phyloP scores from a whole-genome alignment of 1,140 invertebrate genomes.

The Tetragnatha versicolor region DNA sequence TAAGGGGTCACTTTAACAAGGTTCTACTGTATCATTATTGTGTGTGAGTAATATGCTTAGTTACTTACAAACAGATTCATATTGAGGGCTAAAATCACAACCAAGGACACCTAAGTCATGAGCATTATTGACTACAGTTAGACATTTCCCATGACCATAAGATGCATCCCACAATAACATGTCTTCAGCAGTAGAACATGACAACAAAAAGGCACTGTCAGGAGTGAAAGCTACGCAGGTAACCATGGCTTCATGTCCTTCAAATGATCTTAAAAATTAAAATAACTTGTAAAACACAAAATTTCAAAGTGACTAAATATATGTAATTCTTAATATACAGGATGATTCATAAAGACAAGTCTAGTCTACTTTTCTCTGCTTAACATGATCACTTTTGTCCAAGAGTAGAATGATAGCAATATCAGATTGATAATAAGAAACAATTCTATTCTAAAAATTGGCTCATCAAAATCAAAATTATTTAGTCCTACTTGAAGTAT shows the following conservation, averaged over 20 bases:
- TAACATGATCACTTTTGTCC: no score
- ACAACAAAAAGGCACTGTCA: conserved; percentile 73
- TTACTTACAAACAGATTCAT: conserved; percentile 59
- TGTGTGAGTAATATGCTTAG: no score
- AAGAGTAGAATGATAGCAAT: no score
- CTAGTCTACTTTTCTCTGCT: no score
- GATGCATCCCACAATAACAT: conserved; percentile 72
- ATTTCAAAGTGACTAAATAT: background rate
- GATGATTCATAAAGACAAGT: no score
- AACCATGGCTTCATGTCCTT: conserved; percentile 72
- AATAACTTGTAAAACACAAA: conserved; percentile 12
- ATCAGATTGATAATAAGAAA: no score
- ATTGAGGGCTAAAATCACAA: conserved; percentile 71
- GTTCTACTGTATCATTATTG: no score
- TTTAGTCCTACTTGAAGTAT: no score
- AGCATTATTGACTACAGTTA: conserved; percentile 70
- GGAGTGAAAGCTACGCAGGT: conserved; percentile 72
- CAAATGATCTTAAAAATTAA: conserved; percentile 68
- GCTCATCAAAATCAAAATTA: no score
- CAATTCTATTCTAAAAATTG: no score
- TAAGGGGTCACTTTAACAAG: no score
- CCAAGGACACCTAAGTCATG: conserved; percentile 78
- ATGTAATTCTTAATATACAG: no score
- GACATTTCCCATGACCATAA: conserved; percentile 63
- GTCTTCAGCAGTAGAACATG: conserved; percentile 73